These are phyloP conservation scores for Hycleus cichorii DNA, from an alignment of 1,140 invertebrate species.

Conservation along the genomic window DNA sequence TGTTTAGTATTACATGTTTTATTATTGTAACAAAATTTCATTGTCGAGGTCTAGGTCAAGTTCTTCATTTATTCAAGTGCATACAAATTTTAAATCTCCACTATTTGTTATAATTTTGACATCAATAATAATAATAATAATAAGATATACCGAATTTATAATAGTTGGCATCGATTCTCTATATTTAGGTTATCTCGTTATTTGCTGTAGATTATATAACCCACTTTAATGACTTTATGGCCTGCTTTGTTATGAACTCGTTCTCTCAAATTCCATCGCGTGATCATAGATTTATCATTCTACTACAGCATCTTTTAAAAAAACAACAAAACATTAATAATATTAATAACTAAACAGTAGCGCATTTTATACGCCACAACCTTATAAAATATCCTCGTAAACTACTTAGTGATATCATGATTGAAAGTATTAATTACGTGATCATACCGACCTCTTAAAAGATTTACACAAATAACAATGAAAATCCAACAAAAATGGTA, in stretches of 20 bases:
- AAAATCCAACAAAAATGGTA: slow-evolving; percentile 6
- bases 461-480: background rate
- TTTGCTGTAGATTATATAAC: slow-evolving; percentile 10
- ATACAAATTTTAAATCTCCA: no score
- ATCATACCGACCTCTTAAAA: background rate
- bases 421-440: slow-evolving; percentile 7
- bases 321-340: no score
- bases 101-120: no score
- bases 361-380: background rate
- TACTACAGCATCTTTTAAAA: no score
- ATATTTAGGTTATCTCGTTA: slow-evolving; percentile 9
- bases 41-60: slow-evolving; percentile 16
- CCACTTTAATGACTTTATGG: slow-evolving; percentile 7
- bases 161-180: background rate
- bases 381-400: background rate
- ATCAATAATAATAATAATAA: no score
- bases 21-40: slow-evolving; percentile 3
- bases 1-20: slow-evolving; percentile 2
- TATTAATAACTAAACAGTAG: no score
- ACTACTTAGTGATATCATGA: background rate
- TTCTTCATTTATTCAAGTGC: slow-evolving; percentile 4
- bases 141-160: no score
- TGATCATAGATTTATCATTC: slow-evolving; percentile 1
- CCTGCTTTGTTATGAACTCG: slow-evolving; percentile 5
- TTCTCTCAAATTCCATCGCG: slow-evolving; percentile 3